Percentiles rank a stretch among this genome's conserved stretches.
Conservation (phyloP, 2,888 invertebrate genomes). For the Thelaira solivaga region DNA sequence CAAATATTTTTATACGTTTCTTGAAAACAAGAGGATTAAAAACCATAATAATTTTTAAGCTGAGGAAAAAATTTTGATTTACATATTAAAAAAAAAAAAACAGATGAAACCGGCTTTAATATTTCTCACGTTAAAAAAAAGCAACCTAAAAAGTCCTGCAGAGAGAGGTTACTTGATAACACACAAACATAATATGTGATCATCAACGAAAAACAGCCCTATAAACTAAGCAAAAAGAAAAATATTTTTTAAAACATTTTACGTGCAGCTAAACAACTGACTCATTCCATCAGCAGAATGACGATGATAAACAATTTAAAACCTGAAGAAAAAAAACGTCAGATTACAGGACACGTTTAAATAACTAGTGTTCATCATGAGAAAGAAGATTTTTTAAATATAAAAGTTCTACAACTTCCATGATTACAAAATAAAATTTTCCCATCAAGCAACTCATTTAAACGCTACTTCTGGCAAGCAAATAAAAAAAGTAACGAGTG, state of each 20-base stretch:
- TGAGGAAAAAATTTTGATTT: conserved; percentile 22
- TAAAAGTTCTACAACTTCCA: neutral
- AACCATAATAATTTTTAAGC: conserved; percentile 57
- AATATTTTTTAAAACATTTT: conserved; percentile 10
- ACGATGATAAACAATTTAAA: conserved; percentile 34
- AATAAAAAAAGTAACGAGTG: neutral
- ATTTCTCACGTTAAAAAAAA: conserved; percentile 61
- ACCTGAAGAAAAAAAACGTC: conserved; percentile 23
- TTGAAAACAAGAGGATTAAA: conserved; percentile 60
- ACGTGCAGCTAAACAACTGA: conserved; percentile 50
- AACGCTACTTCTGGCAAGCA: conserved; percentile 4
- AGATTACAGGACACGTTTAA: conserved; percentile 49
- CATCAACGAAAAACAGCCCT: conserved; percentile 6
- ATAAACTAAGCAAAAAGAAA: neutral
- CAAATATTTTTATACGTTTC: conserved; percentile 5
- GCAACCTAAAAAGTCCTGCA: conserved; percentile 11
- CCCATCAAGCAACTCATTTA: conserved; percentile 35
- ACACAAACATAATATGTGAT: conserved; percentile 18
- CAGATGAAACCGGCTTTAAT: conserved; percentile 36
- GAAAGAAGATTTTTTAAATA: conserved; percentile 43
- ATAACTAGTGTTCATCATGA: conserved; percentile 17
- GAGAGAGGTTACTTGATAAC: neutral
- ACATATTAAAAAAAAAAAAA: neutral
- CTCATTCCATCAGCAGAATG: conserved; percentile 42
- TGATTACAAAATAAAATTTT: conserved; percentile 39